Evolutionary conservation across 2,113 vertebrate species (phyloP), one percentile per base, ranked within the genome.

Genomic region (Bubo blakistoni): DNA sequence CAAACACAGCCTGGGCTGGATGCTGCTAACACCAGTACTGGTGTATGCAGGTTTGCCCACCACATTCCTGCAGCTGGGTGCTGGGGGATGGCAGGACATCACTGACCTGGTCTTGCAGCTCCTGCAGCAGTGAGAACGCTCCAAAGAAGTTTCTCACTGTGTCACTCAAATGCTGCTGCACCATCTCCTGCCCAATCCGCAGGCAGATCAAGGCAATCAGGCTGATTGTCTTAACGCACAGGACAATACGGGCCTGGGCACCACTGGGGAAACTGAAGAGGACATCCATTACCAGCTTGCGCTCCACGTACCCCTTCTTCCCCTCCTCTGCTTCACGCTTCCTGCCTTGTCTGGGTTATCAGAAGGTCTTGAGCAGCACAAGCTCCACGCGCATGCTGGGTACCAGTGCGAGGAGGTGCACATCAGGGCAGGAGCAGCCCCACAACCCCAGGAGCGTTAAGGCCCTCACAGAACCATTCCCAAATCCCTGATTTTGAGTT

Each of bases 121-220:
- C 98, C 29, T 98, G 98, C 94, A 99, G 94, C 86, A 99, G 96
- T 3, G 99, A 99, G 90, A 99, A 99, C 11, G 99, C 98, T 25
- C 98, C 97, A 7, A 99, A 99, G 97, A 99, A 99, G 71, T 94
- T 98, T 34, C 97, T 94, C 80, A 99, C 98, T 0, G 99, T 99
- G 83, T 99, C 98, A 6, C 99, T 98, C 97, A 99, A 98, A 96
- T 99, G 99, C 97, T 99, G 99, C 94, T 99, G 99, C 90, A 99
- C 99, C 99, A 99, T 99, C 98, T 99, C 99, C 91, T 99, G 98
- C 83, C 99, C 99, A 2, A 99, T 99, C 61, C 99, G 98, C 95
- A 99, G 96, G 95, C 99, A 99, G 96, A 99, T 99, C 94, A 99
- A 98, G 52, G 99, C 99, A 77, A 99, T 99, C 16, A 99, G 98